phyloP scores from a whole-genome alignment of 1,140 invertebrate species.

The Nebria ingens region DNA sequence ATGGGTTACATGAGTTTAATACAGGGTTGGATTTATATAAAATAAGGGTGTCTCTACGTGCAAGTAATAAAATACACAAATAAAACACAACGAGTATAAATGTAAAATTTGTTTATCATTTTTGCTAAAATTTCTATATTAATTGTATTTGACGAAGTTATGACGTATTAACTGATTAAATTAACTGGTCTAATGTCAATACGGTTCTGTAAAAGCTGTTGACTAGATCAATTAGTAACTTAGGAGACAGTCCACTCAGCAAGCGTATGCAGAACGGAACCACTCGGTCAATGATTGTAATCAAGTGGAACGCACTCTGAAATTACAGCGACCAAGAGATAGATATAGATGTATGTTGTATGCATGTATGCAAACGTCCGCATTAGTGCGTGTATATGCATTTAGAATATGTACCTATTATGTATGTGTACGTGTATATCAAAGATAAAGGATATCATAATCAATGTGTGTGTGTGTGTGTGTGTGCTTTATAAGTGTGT shows the following conservation, averaged over 20 bases:
- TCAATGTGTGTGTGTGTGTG: no score
- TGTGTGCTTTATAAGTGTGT: not conserved
- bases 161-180: not conserved
- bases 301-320: conserved; percentile 8
- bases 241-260: conserved; percentile 7
- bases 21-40: not conserved
- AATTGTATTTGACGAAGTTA: not conserved
- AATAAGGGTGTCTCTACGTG: no score
- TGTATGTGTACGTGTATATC: no score
- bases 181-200: not conserved
- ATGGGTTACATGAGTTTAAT: not conserved
- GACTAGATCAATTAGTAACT: conserved; percentile 8
- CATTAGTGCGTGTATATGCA: no score
- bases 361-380: no score
- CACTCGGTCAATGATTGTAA: conserved; percentile 9
- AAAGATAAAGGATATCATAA: no score
- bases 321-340: not conserved
- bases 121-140: not conserved
- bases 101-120: not conserved
- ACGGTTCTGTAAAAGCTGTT: not conserved
- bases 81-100: not conserved
- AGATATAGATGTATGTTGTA: not conserved
- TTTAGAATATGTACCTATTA: no score
- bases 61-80: not conserved
- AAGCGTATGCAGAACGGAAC: conserved; percentile 8